Evolutionary conservation across 2,113 vertebrate species (phyloP).

Genomic region (Scopus umbretta): DNA sequence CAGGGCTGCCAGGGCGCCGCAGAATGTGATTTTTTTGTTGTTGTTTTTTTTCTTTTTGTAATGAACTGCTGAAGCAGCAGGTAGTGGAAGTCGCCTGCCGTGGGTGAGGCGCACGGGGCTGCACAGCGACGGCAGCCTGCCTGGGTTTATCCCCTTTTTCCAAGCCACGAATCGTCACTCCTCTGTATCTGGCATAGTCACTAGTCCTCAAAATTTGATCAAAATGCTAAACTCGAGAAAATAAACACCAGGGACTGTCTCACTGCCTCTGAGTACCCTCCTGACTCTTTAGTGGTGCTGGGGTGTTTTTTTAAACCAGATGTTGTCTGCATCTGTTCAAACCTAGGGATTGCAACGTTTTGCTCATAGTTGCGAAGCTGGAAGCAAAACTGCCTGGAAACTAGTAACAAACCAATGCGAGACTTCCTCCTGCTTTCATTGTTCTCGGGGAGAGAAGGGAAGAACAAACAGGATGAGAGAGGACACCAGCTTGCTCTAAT

Average conservation of each 20-base stretch:
- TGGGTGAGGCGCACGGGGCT: not conserved
- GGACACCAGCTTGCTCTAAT: not conserved
- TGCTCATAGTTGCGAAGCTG: not conserved
- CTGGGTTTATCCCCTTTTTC: not conserved
- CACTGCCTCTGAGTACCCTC: not conserved
- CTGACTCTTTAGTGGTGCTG: not conserved
- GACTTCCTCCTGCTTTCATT: slow-evolving; percentile 31
- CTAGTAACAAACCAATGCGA: slow-evolving; percentile 42
- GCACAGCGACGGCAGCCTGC: not conserved
- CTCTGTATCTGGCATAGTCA: rapidly evolving
- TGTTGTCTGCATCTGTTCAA: not conserved
- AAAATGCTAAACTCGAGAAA: not conserved
- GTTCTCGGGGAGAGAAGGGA: slow-evolving; percentile 3
- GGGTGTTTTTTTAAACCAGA: not conserved
- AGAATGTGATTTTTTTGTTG: not conserved
- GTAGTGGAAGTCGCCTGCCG: not conserved
- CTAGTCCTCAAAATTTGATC: not conserved
- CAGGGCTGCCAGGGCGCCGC: not conserved
- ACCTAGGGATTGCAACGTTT: not conserved
- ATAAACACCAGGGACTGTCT: not conserved
- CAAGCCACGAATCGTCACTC: not conserved
- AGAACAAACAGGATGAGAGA: not conserved
- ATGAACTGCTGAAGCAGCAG: not conserved
- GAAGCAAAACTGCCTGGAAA: slow-evolving; percentile 56
- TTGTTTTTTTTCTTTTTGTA: not conserved